Conservation (phyloP, 92 coral and sea anemone genomes). For the Porites rus region DNA sequence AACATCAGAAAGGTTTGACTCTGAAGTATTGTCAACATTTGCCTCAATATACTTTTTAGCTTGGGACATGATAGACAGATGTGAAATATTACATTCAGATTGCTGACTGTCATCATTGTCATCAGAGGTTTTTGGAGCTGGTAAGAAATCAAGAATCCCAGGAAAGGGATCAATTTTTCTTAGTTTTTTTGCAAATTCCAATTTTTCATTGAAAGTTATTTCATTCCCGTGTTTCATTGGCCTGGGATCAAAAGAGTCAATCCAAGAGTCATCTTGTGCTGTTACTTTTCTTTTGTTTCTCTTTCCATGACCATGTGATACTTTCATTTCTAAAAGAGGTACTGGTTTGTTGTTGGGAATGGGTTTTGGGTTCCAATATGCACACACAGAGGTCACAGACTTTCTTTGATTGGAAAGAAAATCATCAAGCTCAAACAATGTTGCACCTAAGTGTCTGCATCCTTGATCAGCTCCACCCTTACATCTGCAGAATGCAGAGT, state of each 20-base stretch:
- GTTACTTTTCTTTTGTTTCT: constrained; percentile 56
- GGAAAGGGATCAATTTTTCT: constrained; percentile 63
- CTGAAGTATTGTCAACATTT: constrained; percentile 37
- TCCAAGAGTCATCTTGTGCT: constrained; percentile 72
- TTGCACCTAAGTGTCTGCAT: constrained; percentile 80
- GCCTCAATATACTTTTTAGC: constrained; percentile 50
- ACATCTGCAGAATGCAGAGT: constrained; percentile 81
- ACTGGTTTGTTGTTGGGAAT: constrained; percentile 65
- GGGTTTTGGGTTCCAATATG: constrained; percentile 79
- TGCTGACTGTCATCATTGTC: constrained; percentile 18
- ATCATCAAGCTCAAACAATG: constrained; percentile 73
- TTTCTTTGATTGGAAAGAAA: constrained; percentile 64
- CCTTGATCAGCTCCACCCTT: constrained; percentile 85
- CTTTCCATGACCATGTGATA: constrained; percentile 39
- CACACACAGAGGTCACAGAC: constrained; percentile 70
- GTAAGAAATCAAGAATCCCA: constrained; percentile 72
- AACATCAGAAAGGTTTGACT: neutral
- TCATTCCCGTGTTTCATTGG: constrained; percentile 67
- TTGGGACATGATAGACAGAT: constrained; percentile 42
- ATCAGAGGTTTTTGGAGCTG: constrained; percentile 22
- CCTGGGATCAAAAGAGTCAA: constrained; percentile 76
- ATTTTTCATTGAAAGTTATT: constrained; percentile 34
- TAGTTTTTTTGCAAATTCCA: constrained; percentile 54
- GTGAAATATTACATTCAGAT: constrained; percentile 13
- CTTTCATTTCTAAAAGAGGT: constrained; percentile 57